Conservation (phyloP, 2,888 invertebrate species). For the Petrolisthes cinctipes region DNA sequence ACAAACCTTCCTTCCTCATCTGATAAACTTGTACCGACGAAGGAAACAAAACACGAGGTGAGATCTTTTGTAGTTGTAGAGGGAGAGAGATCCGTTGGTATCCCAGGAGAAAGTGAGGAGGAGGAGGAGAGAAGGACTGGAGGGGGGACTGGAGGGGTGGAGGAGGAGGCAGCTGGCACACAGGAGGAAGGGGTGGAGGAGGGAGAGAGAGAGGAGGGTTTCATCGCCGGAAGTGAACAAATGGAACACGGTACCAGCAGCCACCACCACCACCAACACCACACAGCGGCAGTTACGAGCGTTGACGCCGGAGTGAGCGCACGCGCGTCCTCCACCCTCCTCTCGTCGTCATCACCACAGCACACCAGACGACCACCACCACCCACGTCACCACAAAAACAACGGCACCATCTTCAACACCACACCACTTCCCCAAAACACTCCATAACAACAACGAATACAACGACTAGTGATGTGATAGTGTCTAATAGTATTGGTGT, state of each 20-base stretch:
- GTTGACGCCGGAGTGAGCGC: conserved; percentile 39
- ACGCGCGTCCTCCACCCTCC: conserved; percentile 44
- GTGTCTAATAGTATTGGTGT: too few relatives aligned
- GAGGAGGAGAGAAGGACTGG: conserved; percentile 12
- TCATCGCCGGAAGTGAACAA: conserved; percentile 61
- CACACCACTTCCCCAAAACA: neutral
- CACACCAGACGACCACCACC: conserved; percentile 1
- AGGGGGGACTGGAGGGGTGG: neutral
- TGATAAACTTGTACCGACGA: too few relatives aligned
- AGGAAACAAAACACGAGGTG: too few relatives aligned
- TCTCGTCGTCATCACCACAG: conserved; percentile 10
- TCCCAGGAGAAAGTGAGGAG: conserved; percentile 23
- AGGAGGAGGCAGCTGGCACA: conserved; percentile 42
- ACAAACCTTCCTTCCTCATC: too few relatives aligned
- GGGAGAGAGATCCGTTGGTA: neutral
- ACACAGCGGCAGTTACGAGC: conserved; percentile 39
- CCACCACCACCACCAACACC: conserved; percentile 21
- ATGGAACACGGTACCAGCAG: conserved; percentile 53
- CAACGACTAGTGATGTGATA: too few relatives aligned
- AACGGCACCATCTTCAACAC: neutral
- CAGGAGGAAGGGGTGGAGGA: conserved; percentile 36
- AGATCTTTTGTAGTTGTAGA: neutral
- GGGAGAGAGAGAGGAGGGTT: conserved; percentile 14
- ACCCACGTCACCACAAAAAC: neutral
- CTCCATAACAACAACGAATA: too few relatives aligned